These are phyloP conservation scores for Athalia circularis DNA, from an alignment of 2,888 invertebrate genomes.

Conservation along the genomic window DNA sequence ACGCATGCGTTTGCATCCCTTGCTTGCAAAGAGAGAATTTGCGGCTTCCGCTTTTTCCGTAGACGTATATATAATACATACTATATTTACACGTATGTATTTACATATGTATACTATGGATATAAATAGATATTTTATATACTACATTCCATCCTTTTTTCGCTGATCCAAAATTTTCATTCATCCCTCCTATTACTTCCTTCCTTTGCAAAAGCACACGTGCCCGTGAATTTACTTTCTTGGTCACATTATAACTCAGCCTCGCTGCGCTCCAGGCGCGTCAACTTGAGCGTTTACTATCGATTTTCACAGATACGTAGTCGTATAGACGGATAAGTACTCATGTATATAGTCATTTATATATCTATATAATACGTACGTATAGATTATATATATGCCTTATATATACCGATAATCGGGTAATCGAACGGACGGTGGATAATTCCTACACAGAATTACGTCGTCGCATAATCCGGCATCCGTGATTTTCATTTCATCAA, in stretches of 20 bases:
- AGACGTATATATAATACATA: neutral
- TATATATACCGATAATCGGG: neutral
- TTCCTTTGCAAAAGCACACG: neutral
- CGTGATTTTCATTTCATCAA: no score
- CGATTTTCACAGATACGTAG: conserved; percentile 37
- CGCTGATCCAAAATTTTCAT: no score
- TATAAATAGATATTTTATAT: neutral
- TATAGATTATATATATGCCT: neutral
- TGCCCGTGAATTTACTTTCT: conserved; percentile 28
- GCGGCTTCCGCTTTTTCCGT: neutral
- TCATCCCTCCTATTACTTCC: neutral
- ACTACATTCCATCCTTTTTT: no score
- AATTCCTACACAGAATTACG: neutral
- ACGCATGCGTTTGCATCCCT: conserved; percentile 39
- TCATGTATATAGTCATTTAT: neutral
- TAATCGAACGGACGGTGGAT: neutral
- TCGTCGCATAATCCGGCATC: no score
- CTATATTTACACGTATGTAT: no score
- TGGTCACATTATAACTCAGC: neutral
- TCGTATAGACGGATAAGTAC: neutral
- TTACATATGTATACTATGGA: neutral
- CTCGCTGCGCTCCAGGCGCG: conserved; percentile 36
- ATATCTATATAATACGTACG: neutral
- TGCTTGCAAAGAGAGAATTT: conserved; percentile 13
- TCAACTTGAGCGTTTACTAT: conserved; percentile 43